Percentiles rank a stretch among this genome's conserved stretches.
phyloP scores from a whole-genome alignment of 1,140 invertebrate species.

The Campoletis sonorensis region DNA sequence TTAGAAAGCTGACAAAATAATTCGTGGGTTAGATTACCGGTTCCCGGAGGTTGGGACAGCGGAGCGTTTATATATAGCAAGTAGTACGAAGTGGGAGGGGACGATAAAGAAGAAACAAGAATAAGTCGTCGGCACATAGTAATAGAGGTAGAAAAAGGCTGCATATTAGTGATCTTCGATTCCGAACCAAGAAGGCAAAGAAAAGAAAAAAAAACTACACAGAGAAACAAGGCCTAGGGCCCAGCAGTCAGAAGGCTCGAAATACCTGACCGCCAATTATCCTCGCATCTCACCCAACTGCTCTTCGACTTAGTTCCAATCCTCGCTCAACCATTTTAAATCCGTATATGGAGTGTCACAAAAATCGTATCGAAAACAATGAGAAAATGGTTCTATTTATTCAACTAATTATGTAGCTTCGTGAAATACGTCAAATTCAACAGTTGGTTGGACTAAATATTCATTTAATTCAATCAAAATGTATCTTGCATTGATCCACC shows the following conservation, averaged over 20 bases:
- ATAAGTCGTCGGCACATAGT: background rate
- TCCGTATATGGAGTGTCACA: background rate
- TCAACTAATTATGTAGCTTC: too few relatives aligned
- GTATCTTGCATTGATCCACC: too few relatives aligned
- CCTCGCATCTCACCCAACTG: constrained; percentile 64
- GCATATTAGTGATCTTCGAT: constrained; percentile 18
- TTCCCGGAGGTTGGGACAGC: background rate
- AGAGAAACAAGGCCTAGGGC: constrained; percentile 2
- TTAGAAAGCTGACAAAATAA: constrained; percentile 44
- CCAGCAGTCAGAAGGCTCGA: constrained; percentile 29
- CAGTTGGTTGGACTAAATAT: too few relatives aligned
- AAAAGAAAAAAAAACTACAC: background rate
- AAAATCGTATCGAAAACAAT: too few relatives aligned
- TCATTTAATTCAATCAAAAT: too few relatives aligned
- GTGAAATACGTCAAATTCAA: too few relatives aligned
- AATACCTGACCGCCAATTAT: constrained; percentile 67
- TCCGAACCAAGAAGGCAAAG: background rate
- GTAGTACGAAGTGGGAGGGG: background rate
- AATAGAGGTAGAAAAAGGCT: constrained; percentile 6
- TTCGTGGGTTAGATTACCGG: constrained; percentile 38
- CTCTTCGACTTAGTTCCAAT: constrained; percentile 41
- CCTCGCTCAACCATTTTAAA: background rate
- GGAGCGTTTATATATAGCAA: background rate
- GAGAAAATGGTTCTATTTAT: too few relatives aligned
- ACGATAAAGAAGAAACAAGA: background rate